Percentiles rank a stretch among this genome's conserved stretches.
These are phyloP conservation scores for Anneissia japonica DNA, from an alignment of 35 echinoderm and acorn worm genomes.

Conservation along the genomic window DNA sequence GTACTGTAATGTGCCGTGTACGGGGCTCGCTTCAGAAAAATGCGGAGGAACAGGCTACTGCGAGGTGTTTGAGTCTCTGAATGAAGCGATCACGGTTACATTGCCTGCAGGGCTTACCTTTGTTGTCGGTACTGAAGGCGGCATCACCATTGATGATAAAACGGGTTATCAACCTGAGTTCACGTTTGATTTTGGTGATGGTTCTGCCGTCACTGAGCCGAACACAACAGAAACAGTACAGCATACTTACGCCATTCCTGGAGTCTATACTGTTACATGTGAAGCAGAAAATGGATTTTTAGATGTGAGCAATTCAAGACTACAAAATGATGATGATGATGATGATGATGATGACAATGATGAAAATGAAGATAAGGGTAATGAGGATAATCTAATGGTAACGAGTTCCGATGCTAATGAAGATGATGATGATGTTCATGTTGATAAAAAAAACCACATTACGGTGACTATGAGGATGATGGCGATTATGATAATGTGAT, in stretches of 20 bases:
- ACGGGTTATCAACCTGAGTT: not conserved
- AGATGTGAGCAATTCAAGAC: no score
- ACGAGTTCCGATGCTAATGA: no score
- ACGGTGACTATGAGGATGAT: no score
- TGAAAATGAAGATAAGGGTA: no score
- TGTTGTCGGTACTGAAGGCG: not conserved
- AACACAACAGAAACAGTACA: not conserved
- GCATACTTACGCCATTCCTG: not conserved
- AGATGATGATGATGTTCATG: no score
- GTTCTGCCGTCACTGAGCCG: not conserved
- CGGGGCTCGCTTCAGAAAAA: not conserved
- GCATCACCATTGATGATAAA: not conserved
- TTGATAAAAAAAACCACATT: no score
- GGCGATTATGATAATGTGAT: no score
- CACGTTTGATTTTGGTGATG: not conserved
- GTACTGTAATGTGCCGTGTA: not conserved
- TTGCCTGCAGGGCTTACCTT: not conserved
- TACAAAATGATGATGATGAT: no score
- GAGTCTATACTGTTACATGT: not conserved
- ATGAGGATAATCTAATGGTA: no score
- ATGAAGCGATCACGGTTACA: not conserved
- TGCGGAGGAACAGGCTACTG: not conserved
- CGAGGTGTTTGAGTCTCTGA: not conserved
- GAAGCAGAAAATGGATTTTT: not conserved
- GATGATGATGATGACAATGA: no score